phyloP scores from a whole-genome alignment of 2,888 invertebrate genomes.

The Polylopha cassiicola region DNA sequence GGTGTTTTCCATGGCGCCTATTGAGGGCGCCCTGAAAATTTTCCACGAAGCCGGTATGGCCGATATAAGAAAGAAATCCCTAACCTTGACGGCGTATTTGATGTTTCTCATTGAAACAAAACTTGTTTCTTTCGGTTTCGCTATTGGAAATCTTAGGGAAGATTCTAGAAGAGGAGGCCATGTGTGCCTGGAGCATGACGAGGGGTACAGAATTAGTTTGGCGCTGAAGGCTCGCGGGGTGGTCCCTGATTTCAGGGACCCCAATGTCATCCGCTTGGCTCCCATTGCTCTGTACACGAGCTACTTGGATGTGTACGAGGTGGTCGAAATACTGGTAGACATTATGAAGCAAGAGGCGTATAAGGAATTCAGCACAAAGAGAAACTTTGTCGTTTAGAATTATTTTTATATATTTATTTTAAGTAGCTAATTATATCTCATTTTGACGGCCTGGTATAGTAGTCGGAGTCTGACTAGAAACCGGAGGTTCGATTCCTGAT shows the following conservation, averaged over 20 bases:
- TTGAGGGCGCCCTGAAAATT: slow-evolving; percentile 56
- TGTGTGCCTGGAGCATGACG: slow-evolving; percentile 54
- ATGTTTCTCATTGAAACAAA: slow-evolving; percentile 56
- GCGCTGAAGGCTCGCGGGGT: slow-evolving; percentile 50
- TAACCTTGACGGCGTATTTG: slow-evolving; percentile 57
- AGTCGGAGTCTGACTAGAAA: no score
- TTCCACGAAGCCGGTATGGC: slow-evolving; percentile 50
- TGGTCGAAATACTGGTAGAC: slow-evolving; percentile 48
- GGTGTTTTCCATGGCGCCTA: slow-evolving; percentile 52
- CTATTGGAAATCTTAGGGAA: slow-evolving; percentile 49
- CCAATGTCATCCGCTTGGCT: slow-evolving; percentile 55
- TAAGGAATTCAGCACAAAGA: slow-evolving; percentile 37
- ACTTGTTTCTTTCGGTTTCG: slow-evolving; percentile 44
- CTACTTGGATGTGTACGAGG: slow-evolving; percentile 53
- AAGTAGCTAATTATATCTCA: no score
- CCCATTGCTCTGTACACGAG: slow-evolving; percentile 57
- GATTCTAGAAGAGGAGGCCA: slow-evolving; percentile 56
- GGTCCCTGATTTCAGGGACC: slow-evolving; percentile 53
- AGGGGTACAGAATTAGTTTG: slow-evolving; percentile 54
- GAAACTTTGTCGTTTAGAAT: slow-evolving; percentile 42
- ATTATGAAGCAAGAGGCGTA: slow-evolving; percentile 46
- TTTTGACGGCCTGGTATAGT: no score
- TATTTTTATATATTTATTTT: slow-evolving; percentile 9
- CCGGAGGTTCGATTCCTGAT: no score
- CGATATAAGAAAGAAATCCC: slow-evolving; percentile 55